These are phyloP conservation scores for Prionailurus viverrinus DNA, from an alignment of 2,113 vertebrate genomes.

Conservation along the genomic window DNA sequence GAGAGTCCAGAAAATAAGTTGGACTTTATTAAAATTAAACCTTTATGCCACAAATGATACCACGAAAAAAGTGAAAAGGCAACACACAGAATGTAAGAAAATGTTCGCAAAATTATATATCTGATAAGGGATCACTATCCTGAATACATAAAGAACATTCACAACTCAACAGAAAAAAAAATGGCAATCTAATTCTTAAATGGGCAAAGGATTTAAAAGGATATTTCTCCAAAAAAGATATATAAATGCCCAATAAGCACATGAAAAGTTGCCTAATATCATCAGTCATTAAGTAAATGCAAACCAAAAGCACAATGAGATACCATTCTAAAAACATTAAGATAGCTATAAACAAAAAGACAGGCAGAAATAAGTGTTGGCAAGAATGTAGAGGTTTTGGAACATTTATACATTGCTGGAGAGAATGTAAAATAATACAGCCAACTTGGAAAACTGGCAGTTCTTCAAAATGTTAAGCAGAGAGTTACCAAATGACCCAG, in stretches of 20 bases:
- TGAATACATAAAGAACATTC: neutral
- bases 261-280: neutral
- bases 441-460: neutral
- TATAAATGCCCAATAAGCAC: neutral
- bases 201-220: neutral
- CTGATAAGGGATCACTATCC: neutral
- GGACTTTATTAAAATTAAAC: neutral
- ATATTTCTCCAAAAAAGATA: neutral
- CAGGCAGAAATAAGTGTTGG: neutral
- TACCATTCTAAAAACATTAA: neutral
- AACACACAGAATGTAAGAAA: neutral
- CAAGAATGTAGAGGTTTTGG: neutral
- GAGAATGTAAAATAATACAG: neutral
- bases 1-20: neutral
- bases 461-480: neutral
- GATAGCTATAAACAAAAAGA: neutral
- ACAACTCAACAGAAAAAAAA: neutral
- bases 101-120: neutral
- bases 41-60: neutral
- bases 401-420: neutral
- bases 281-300: neutral
- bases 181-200: neutral
- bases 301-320: neutral
- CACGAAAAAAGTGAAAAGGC: neutral
- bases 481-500: neutral